phyloP scores from a whole-genome alignment of 2,797 vertebrate genomes.

The Oophaga sylvatica region DNA sequence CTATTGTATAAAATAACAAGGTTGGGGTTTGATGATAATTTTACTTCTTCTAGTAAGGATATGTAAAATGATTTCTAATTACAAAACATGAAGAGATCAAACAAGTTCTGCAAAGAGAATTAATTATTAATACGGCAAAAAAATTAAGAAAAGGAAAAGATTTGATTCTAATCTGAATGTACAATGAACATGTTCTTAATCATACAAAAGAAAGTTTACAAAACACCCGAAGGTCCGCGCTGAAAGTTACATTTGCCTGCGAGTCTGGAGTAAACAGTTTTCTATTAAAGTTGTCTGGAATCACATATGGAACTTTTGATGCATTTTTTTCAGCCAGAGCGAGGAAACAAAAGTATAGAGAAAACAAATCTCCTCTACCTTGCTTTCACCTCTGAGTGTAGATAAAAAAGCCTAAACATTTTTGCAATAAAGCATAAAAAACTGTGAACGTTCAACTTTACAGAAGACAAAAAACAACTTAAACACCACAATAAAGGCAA shows the following conservation, averaged over 20 bases:
- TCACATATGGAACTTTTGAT: neutral
- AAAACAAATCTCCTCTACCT: neutral
- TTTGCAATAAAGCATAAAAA: too few species aligned
- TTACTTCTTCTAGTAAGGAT: slow-evolving; percentile 20
- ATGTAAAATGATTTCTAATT: slow-evolving; percentile 38
- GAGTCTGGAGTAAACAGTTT: slow-evolving; percentile 24
- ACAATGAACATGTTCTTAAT: slow-evolving; percentile 36
- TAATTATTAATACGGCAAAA: slow-evolving; percentile 44
- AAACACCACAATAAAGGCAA: neutral
- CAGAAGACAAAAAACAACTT: neutral
- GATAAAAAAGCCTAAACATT: neutral
- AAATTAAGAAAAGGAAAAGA: slow-evolving; percentile 15
- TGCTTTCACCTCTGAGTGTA: neutral
- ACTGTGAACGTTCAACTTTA: neutral
- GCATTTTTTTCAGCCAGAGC: neutral
- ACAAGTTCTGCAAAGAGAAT: slow-evolving; percentile 46
- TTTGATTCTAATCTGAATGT: slow-evolving; percentile 49
- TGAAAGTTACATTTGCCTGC: slow-evolving; percentile 30
- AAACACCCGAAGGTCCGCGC: slow-evolving; percentile 24
- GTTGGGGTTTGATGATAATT: slow-evolving; percentile 40
- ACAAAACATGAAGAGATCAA: slow-evolving; percentile 46
- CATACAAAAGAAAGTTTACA: slow-evolving; percentile 51
- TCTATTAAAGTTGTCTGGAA: neutral
- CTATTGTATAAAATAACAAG: slow-evolving; percentile 15
- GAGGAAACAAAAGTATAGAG: neutral